Evolutionary conservation across 1,140 invertebrate species (phyloP), one percentile per base, ranked within the genome.

Genomic region (Stegodyphus dumicola): DNA sequence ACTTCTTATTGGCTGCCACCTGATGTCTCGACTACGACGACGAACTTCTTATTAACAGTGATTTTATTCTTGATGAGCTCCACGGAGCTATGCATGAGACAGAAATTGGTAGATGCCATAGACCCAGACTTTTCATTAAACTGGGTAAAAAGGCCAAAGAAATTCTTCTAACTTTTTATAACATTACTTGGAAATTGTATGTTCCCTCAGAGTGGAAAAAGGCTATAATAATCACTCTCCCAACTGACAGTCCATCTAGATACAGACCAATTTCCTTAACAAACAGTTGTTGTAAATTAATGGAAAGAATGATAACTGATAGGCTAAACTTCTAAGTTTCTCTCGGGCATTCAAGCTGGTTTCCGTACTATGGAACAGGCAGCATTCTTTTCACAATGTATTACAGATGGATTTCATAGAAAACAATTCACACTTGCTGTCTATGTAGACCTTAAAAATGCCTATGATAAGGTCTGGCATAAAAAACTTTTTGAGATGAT

Each of bases 381-480:
- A 17, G 54, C 48, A 51, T 74, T 74, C 48, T 33, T 65, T n/a
- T 56, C 66, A 11, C 66, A 80, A 52, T 73, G 51, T 17, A 74
- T 74, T 65, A 74, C 74, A 18, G 67, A 83, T 66, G 54, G 79
- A 6, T 83, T 83, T 66, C 54, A 83, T 66, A 60, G 48, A 73
- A 83, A 74, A 73, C 79, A 81, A 74, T 83, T 53, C 7, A 74
- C 54, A 17, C 33, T 83, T 49, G 79, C 56, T 52, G 56, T 83
- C 54, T 74, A 51, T 66, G 79, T 83, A n/a, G 79, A 83, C 17
- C 64, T 83, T 53, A 74, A 83, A 83, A 74, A 73, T 65, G 69
- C 67, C 56, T 83, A 83, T 74, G 79, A 74, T n/a, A 74, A 65
- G 64, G 48, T 74, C 7, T 74, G 79, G 79, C 56, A 65, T 74